Evolutionary conservation across 2,888 invertebrate genomes (phyloP).

Genomic region (Girardia tigrina): DNA sequence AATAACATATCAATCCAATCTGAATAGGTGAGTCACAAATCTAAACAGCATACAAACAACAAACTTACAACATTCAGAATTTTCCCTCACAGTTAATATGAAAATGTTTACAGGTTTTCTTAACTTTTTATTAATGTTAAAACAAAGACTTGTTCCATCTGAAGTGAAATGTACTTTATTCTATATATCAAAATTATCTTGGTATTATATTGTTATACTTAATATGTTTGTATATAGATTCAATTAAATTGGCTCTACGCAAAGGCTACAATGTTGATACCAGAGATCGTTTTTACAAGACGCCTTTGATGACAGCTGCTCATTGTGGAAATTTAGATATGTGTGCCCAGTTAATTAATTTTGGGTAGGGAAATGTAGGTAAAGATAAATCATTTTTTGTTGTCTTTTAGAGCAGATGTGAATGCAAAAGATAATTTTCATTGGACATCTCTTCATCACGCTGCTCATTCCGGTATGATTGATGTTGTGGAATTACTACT

Average conservation of each 20-base stretch:
- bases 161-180: not conserved
- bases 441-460: conserved; percentile 51
- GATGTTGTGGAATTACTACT: conserved; percentile 47
- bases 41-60: too few relatives aligned
- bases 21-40: too few relatives aligned
- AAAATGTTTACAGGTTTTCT: too few relatives aligned
- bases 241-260: conserved; percentile 44
- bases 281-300: conserved; percentile 49
- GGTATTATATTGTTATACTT: not conserved
- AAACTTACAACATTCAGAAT: too few relatives aligned
- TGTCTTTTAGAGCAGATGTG: conserved; percentile 43
- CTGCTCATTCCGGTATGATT: conserved; percentile 48
- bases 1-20: too few relatives aligned
- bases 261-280: conserved; percentile 45
- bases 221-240: conserved; percentile 39
- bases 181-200: not conserved
- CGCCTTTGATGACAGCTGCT: conserved; percentile 49
- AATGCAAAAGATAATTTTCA: conserved; percentile 50
- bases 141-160: not conserved
- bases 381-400: not conserved
- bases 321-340: conserved; percentile 44
- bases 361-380: conserved; percentile 42
- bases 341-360: conserved; percentile 45
- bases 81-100: too few relatives aligned
- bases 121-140: too few relatives aligned